These are phyloP conservation scores for Lutjanus campechanus DNA, from an alignment of 2,797 vertebrate genomes.

Conservation along the genomic window DNA sequence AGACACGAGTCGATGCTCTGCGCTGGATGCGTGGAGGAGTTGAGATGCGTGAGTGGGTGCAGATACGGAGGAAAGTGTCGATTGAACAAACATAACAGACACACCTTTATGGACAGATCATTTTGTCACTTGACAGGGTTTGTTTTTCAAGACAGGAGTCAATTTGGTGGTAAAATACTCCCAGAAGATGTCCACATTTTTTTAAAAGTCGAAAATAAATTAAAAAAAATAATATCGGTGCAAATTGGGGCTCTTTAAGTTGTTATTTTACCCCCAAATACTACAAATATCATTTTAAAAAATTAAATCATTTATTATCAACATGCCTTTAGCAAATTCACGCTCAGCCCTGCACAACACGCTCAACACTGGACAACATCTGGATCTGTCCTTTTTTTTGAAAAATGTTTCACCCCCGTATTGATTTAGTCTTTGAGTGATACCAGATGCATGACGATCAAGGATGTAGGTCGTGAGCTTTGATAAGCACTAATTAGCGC, in stretches of 20 bases:
- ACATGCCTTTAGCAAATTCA: neutral
- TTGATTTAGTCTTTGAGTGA: conserved; percentile 22
- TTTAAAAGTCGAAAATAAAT: neutral
- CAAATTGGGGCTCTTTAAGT: neutral
- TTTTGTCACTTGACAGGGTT: neutral
- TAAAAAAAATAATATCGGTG: too few species aligned
- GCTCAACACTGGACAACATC: conserved; percentile 9
- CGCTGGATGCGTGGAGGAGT: neutral
- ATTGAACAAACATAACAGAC: conserved; percentile 8
- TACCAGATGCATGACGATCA: conserved; percentile 12
- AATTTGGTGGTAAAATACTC: neutral
- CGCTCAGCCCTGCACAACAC: neutral
- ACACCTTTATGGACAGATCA: neutral
- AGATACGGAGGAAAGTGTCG: neutral
- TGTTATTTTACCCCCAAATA: neutral
- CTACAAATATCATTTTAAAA: neutral
- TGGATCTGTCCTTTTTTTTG: neutral
- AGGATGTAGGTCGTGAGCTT: conserved; percentile 30
- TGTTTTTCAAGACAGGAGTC: neutral
- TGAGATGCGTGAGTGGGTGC: neutral
- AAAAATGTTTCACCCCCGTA: neutral
- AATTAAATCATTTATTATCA: neutral
- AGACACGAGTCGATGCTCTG: neutral
- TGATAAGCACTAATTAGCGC: conserved; percentile 44
- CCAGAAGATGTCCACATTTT: neutral